These are phyloP conservation scores for Sisor rabdophorus DNA, from an alignment of 2,113 vertebrate species.

Conservation along the genomic window DNA sequence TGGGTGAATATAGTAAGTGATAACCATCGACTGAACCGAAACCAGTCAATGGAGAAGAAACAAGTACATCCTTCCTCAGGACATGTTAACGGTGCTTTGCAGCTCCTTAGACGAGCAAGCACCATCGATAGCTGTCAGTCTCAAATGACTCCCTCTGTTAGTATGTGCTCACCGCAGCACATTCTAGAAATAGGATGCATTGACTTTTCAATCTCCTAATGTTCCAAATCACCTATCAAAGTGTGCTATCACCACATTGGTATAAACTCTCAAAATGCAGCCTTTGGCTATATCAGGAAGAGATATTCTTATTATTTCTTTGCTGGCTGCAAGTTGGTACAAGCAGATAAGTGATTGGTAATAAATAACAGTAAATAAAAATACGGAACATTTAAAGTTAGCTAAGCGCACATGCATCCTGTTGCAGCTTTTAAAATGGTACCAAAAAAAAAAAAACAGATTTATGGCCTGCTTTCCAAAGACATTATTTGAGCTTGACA, in stretches of 20 bases:
- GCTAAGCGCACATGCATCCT: constrained; percentile 60
- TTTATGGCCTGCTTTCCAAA: constrained; percentile 94
- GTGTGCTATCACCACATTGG: constrained; percentile 35
- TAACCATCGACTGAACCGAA: constrained; percentile 63
- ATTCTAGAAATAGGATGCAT: constrained; percentile 51
- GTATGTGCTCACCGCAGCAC: constrained; percentile 57
- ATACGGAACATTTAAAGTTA: constrained; percentile 68
- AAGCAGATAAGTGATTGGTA: constrained; percentile 60
- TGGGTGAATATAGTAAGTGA: constrained; percentile 60
- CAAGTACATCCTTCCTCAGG: constrained; percentile 51
- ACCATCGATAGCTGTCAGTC: constrained; percentile 65
- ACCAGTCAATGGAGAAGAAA: constrained; percentile 57
- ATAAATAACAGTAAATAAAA: constrained; percentile 64
- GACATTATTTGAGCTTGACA: constrained; percentile 99
- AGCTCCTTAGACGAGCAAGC: constrained; percentile 32
- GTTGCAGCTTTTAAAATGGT: constrained; percentile 85
- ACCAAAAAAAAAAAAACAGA: constrained; percentile 81
- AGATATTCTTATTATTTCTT: constrained; percentile 33
- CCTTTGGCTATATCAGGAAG: constrained; percentile 55
- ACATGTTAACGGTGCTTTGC: constrained; percentile 38
- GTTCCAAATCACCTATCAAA: constrained; percentile 48
- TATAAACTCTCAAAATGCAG: constrained; percentile 49
- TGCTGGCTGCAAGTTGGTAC: constrained; percentile 37
- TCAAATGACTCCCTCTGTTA: constrained; percentile 54
- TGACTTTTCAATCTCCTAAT: constrained; percentile 59